Percentiles rank a stretch among this genome's conserved stretches.
Conservation (phyloP, 1,140 invertebrate genomes). For the Melitaea cinxia region DNA sequence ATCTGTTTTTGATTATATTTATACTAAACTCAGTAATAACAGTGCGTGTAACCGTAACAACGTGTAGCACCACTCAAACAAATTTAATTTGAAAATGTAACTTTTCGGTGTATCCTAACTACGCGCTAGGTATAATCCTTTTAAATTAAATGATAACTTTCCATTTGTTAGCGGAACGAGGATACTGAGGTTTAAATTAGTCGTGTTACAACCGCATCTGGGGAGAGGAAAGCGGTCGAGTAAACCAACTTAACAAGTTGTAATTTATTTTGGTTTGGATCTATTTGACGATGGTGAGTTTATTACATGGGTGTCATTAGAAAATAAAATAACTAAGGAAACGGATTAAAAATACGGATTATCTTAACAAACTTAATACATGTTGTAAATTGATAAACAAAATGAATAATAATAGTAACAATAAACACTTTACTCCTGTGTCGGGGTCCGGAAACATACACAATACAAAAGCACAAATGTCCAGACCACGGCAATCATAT, state of each 20-base stretch:
- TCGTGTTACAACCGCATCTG: conserved; percentile 25
- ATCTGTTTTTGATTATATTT: neutral
- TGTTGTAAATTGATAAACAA: too few species aligned
- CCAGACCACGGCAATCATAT: too few species aligned
- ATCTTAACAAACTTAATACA: too few species aligned
- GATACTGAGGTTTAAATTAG: conserved; percentile 30
- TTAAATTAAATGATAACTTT: neutral
- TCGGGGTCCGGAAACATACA: too few species aligned
- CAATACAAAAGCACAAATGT: too few species aligned
- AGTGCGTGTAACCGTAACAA: neutral
- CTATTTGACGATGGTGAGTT: neutral
- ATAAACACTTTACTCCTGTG: too few species aligned
- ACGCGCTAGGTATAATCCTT: neutral
- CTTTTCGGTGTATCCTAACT: neutral
- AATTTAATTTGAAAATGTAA: neutral
- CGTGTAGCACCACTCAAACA: neutral
- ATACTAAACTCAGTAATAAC: neutral
- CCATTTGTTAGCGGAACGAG: neutral
- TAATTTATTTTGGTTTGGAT: conserved; percentile 23
- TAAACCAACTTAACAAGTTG: conserved; percentile 43
- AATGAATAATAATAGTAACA: too few species aligned
- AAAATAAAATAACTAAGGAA: too few species aligned
- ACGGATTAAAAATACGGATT: too few species aligned
- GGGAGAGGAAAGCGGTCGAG: conserved; percentile 37
- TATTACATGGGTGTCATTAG: neutral